Conservation (phyloP, 2,888 invertebrate species). For the Pammene fasciana region DNA sequence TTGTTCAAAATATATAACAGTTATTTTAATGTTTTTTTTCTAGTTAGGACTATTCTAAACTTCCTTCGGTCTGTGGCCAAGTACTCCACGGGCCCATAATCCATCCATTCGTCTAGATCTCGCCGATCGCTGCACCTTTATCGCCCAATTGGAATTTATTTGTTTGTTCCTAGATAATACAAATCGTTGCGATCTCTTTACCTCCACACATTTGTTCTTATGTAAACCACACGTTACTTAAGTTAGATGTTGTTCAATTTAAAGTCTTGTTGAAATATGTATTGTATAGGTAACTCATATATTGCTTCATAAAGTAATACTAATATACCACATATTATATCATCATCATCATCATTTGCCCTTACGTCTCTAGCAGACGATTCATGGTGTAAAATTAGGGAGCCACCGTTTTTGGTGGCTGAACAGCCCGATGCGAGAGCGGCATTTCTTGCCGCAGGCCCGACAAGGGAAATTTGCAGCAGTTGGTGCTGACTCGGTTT, state of each 20-base stretch:
- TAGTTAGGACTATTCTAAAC: neutral
- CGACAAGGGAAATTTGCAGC: too few species aligned
- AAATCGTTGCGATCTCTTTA: conserved; percentile 61
- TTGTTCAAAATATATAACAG: neutral
- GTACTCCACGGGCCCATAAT: conserved; percentile 50
- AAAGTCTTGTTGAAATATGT: too few species aligned
- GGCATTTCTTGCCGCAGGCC: too few species aligned
- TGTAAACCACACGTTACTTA: neutral
- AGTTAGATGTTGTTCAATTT: neutral
- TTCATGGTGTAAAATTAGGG: too few species aligned
- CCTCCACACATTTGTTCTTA: conserved; percentile 11
- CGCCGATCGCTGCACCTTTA: conserved; percentile 68
- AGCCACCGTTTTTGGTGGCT: too few species aligned
- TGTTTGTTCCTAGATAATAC: conserved; percentile 64
- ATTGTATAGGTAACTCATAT: too few species aligned
- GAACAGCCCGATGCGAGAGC: too few species aligned
- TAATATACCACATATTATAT: too few species aligned
- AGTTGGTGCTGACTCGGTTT: too few species aligned
- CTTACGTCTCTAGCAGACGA: too few species aligned
- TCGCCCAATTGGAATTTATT: conserved; percentile 74
- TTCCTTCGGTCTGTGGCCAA: conserved; percentile 4
- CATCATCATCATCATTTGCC: too few species aligned
- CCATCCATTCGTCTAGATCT: conserved; percentile 62
- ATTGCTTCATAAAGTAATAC: too few species aligned
- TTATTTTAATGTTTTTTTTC: neutral